Evolutionary conservation across 2,113 vertebrate species (phyloP), one percentile per base, ranked within the genome.

Genomic region (Polypterus senegalus): DNA sequence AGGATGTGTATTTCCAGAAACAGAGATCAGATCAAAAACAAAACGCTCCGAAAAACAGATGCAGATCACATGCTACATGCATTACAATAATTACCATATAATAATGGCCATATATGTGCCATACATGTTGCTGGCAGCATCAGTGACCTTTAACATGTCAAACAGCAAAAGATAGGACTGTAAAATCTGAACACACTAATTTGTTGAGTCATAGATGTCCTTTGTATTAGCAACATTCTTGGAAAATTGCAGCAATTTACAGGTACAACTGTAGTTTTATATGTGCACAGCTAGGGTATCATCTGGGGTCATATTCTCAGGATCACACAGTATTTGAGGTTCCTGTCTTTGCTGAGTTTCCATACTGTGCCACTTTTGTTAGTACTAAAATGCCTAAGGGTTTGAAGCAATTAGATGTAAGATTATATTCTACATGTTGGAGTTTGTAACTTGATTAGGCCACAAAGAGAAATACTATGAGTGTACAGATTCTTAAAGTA

Each of bases 341-440:
- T 43, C 44, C 56, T 45, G 46, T 58, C 6, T 6, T 58, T 11
- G 56, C 56, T 58, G 27, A 58, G 43, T 45, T 44, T 45, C 46
- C 44, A 58, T 45, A 58, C 56, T 58, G 56, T 58, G 56, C 56
- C 44, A 58, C 56, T 58, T 58, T 58, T 58, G 56, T 58, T 58
- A 3, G 4, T 45, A 6, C 3, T 60, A 78, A 80, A 80, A 80
- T 73, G 77, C 68, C 70, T 68, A 66, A 77, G 72, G 73, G 68
- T 78, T 77, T 79, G 81, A 67, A 78, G 69, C 73, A 82, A 77
- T 85, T 81, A 78, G 71, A 62, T 76, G 61, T 76, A 84, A 80
- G 78, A 71, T 62, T 78, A 71, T 73, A 69, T 68, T 70, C 53
- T 71, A 4, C 69, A 54, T 63, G 77, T 75, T 77, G 62, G 71